A percentile compares a stretch with the other conserved stretches of the same genome.
Conservation (phyloP, 2,113 vertebrate species). For the Phylloscopus trochilus region DNA sequence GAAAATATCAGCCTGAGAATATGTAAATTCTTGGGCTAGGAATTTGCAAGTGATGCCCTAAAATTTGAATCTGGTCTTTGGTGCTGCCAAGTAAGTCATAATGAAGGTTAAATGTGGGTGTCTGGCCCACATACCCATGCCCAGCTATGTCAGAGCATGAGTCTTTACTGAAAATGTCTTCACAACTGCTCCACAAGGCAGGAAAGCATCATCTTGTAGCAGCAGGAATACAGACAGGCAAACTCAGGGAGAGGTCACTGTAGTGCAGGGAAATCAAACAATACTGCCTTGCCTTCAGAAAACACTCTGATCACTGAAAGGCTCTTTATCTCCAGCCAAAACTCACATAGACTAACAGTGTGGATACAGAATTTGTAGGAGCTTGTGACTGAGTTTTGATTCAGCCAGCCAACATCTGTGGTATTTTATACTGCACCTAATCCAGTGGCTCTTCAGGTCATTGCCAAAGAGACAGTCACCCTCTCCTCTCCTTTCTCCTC, state of each 20-base stretch:
- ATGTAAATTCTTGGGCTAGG: background rate
- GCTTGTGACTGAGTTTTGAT: background rate
- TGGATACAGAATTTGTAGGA: background rate
- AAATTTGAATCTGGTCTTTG: background rate
- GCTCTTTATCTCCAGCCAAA: background rate
- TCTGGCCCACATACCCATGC: no score
- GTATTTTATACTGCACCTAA: background rate
- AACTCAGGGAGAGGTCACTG: background rate
- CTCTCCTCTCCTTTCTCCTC: background rate
- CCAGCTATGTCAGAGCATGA: fast-evolving
- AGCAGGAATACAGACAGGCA: background rate
- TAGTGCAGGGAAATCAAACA: background rate
- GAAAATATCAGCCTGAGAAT: background rate
- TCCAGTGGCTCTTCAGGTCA: background rate
- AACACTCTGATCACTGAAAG: background rate
- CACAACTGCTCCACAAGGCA: background rate
- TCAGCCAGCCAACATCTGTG: background rate
- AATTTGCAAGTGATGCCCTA: background rate
- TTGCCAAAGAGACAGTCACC: background rate
- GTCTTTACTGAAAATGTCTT: background rate
- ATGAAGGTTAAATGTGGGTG: background rate
- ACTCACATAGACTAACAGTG: background rate
- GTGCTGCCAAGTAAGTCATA: background rate
- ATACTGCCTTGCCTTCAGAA: background rate
- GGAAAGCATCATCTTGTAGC: background rate